phyloP scores from a whole-genome alignment of 2,797 vertebrate species.

The Aythya fuligula region DNA sequence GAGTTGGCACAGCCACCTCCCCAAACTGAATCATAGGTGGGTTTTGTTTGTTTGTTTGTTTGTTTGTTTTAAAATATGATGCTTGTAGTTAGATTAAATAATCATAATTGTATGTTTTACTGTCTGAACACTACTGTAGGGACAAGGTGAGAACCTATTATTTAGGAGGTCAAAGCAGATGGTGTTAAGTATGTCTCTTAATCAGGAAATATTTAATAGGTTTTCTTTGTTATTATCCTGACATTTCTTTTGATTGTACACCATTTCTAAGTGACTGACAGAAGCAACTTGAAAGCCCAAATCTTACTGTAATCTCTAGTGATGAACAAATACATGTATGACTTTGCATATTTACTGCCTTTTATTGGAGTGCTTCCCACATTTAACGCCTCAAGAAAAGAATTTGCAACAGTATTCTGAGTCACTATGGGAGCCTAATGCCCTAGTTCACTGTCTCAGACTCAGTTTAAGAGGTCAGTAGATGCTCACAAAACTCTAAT shows the following conservation, averaged over 20 bases:
- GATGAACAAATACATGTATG: neutral
- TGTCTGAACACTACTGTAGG: neutral
- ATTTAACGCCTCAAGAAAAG: neutral
- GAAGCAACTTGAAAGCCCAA: neutral
- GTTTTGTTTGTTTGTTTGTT: neutral
- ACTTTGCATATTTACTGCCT: neutral
- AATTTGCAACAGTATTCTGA: neutral
- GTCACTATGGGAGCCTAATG: neutral
- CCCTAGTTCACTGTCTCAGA: neutral
- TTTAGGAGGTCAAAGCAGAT: neutral
- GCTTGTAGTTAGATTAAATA: neutral
- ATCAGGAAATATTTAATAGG: neutral
- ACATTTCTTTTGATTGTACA: neutral
- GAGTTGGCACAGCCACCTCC: neutral
- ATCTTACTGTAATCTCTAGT: neutral
- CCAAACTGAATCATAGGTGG: neutral
- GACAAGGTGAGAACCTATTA: neutral
- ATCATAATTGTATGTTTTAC: neutral
- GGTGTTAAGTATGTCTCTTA: neutral
- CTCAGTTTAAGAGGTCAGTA: neutral
- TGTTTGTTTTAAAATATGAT: neutral
- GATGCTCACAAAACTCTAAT: neutral
- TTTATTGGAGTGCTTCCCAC: neutral
- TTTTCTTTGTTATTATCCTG: neutral
- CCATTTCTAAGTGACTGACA: neutral